These are phyloP conservation scores for Epistrophe eligans DNA, from an alignment of 2,888 invertebrate species.

Conservation along the genomic window DNA sequence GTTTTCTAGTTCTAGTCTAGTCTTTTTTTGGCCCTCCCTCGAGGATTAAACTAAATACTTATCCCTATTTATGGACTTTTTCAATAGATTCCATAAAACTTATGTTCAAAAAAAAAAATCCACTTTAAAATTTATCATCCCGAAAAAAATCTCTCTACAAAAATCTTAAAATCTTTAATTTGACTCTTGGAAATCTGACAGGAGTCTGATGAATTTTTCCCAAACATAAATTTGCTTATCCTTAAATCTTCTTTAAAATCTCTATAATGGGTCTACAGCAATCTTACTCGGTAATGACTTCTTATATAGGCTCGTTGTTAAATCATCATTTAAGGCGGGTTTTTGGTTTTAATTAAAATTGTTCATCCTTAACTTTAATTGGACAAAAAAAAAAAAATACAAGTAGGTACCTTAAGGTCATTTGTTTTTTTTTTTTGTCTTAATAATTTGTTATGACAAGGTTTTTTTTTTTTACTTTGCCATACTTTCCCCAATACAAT, in stretches of 20 bases:
- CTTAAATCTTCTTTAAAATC: slow-evolving; percentile 18
- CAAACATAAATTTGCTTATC: background rate
- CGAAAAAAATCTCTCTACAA: background rate
- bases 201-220: background rate
- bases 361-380: slow-evolving; percentile 14
- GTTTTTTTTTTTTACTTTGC: slow-evolving; percentile 3
- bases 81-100: too few species aligned
- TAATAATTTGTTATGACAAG: slow-evolving; percentile 66
- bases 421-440: slow-evolving; percentile 1
- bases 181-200: background rate
- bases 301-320: slow-evolving; percentile 19
- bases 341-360: slow-evolving; percentile 65
- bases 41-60: too few species aligned
- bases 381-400: background rate
- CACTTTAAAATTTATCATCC: background rate
- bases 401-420: background rate
- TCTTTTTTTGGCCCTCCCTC: too few species aligned
- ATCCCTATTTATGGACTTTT: too few species aligned
- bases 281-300: slow-evolving; percentile 3
- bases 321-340: slow-evolving; percentile 60
- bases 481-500: slow-evolving; percentile 5
- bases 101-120: background rate
- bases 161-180: background rate
- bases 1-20: too few species aligned
- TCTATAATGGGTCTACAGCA: slow-evolving; percentile 19